Base-by-base conservation (phyloP, 2,888 invertebrate genomes). In the Hylaea fasciaria region DNA sequence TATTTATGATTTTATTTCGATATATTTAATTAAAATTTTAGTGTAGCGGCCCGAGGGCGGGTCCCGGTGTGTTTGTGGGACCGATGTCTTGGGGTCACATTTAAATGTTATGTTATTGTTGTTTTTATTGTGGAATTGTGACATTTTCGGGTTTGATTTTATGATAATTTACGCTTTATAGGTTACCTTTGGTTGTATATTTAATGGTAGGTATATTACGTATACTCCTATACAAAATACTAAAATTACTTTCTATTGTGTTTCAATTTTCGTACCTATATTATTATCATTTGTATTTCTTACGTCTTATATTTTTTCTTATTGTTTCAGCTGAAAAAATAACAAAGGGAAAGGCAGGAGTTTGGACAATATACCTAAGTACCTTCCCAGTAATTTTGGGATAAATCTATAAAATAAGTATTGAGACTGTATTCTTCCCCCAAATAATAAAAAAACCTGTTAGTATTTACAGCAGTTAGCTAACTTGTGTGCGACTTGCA, bases 11-110 rank as follows among this genome's bases (percentile, higher is more conserved):
- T 90, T 88, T 89, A 85, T 89, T 89, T 81, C 85, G 82, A 89
- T 89, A 86, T 85, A 89, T 91, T 89, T 90, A 89, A 91, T 91
- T 91, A 90, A 90, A 89, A 89, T 89, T 87, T 87, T 86, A 86
- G 83, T 85, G 81, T 62, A 28, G 63, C 32, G 52, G 62, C 56
- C 65, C 48, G 44, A 49, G 44, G 62, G 44, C 43, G 28, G 52
- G 62, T 53, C 1, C 32, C 32, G 32, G 9, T 32, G 32, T 32
- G 32, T 32, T 32, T 57, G 67, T 45, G 62, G 65, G 68, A n/a
- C 52, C 66, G 57, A 66, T 60, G 59, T 51, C 55, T 55, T 65
- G 51, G 48, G 43, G 16, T 48, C 14, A 22, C 28, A 45, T 32
- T 32, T 32, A 10, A 35, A 16, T 16, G 48, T 48, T 52, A 55